Conservation (phyloP, 2,888 invertebrate species). For the Sphaerophoria taeniata region DNA sequence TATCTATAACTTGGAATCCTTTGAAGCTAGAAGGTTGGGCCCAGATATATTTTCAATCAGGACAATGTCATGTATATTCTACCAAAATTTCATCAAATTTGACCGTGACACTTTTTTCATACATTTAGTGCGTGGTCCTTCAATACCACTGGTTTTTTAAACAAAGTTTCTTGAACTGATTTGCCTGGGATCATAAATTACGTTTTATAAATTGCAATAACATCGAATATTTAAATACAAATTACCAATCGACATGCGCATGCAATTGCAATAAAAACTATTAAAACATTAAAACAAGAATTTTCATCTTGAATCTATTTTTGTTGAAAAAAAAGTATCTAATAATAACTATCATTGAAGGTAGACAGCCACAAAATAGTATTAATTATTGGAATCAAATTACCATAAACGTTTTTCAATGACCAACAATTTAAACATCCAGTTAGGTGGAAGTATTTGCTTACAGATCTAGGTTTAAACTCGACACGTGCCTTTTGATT, state of each 20-base stretch:
- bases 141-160: background rate
- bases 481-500: too few relatives aligned
- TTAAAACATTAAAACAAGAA: background rate
- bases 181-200: background rate
- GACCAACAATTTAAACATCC: background rate
- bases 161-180: constrained; percentile 5
- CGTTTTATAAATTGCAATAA: background rate
- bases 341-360: too few relatives aligned
- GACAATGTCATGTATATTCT: too few relatives aligned
- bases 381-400: background rate
- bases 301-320: constrained; percentile 15
- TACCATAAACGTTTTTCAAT: background rate
- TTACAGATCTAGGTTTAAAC: background rate
- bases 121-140: too few relatives aligned
- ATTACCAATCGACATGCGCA: background rate
- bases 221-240: background rate
- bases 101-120: too few relatives aligned
- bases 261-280: background rate
- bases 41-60: too few relatives aligned
- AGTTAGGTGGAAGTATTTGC: background rate
- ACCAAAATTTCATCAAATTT: too few relatives aligned
- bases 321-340: background rate
- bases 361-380: background rate
- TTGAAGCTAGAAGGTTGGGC: too few relatives aligned
- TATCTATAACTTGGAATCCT: too few relatives aligned